Conservation (phyloP, 2,888 invertebrate genomes). For the Rotaria socialis region DNA sequence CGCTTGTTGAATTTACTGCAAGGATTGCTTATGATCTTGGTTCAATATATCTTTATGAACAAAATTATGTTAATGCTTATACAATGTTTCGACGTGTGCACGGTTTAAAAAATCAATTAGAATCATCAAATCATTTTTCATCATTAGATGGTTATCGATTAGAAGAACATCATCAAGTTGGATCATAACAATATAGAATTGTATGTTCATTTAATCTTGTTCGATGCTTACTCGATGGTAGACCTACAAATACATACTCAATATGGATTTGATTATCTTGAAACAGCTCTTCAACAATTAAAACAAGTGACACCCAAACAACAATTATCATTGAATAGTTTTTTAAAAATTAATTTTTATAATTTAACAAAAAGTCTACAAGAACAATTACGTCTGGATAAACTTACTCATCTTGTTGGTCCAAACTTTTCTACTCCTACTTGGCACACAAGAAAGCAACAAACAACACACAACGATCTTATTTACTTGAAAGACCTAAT, state of each 20-base stretch:
- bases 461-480: background rate
- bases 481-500: background rate
- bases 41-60: constrained; percentile 30
- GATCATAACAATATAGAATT: constrained; percentile 3
- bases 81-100: constrained; percentile 18
- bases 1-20: background rate
- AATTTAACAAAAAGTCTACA: constrained; percentile 8
- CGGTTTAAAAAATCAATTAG: background rate
- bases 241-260: background rate
- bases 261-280: constrained; percentile 33
- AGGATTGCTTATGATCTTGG: constrained; percentile 17
- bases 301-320: constrained; percentile 24
- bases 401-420: background rate
- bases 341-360: constrained; percentile 26
- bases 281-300: background rate
- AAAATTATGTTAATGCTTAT: constrained; percentile 27
- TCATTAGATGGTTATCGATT: constrained; percentile 15
- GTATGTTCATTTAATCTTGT: constrained; percentile 24
- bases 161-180: constrained; percentile 1
- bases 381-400: constrained; percentile 10
- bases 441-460: background rate
- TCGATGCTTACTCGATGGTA: constrained; percentile 31
- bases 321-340: constrained; percentile 2
- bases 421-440: background rate
- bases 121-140: background rate